Evolutionary conservation across 2,888 invertebrate genomes (phyloP).

Genomic region (Sylvicola cinctus): DNA sequence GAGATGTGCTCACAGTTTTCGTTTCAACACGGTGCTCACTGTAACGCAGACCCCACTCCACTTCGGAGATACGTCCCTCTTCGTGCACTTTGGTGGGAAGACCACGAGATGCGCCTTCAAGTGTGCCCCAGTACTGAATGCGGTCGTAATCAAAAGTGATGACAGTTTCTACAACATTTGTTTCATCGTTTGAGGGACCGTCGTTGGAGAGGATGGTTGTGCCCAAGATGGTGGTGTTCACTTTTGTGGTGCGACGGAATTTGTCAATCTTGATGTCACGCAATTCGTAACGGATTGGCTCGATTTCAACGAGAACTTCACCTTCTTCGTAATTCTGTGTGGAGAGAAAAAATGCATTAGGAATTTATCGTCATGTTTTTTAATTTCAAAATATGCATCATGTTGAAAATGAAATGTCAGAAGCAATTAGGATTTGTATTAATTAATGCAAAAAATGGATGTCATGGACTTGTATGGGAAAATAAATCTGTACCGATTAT

Average conservation of each 20-base stretch:
- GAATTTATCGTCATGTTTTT: too few relatives aligned
- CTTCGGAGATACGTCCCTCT: conserved; percentile 25
- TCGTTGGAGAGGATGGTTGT: conserved; percentile 28
- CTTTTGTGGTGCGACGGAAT: conserved; percentile 29
- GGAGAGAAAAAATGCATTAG: too few relatives aligned
- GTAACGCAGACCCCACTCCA: conserved; percentile 42
- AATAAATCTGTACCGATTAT: too few relatives aligned
- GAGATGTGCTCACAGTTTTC: conserved; percentile 33
- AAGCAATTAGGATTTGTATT: too few relatives aligned
- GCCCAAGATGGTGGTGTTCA: conserved; percentile 30
- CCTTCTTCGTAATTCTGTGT: conserved; percentile 35
- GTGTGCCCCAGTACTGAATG: conserved; percentile 57
- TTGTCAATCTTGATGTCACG: conserved; percentile 39
- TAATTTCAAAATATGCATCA: too few relatives aligned
- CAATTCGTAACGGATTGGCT: conserved; percentile 57
- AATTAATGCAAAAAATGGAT: neutral
- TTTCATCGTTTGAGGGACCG: conserved; percentile 31
- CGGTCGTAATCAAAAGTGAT: conserved; percentile 50
- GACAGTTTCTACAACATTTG: conserved; percentile 46
- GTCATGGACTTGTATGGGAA: too few relatives aligned
- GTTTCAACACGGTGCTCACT: conserved; percentile 8
- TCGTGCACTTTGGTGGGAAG: conserved; percentile 21
- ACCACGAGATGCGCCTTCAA: conserved; percentile 33
- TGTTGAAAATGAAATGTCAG: neutral
- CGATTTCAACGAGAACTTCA: conserved; percentile 60